Conservation (phyloP, 2,113 vertebrate species). For the Ivindomyrus marchei region DNA sequence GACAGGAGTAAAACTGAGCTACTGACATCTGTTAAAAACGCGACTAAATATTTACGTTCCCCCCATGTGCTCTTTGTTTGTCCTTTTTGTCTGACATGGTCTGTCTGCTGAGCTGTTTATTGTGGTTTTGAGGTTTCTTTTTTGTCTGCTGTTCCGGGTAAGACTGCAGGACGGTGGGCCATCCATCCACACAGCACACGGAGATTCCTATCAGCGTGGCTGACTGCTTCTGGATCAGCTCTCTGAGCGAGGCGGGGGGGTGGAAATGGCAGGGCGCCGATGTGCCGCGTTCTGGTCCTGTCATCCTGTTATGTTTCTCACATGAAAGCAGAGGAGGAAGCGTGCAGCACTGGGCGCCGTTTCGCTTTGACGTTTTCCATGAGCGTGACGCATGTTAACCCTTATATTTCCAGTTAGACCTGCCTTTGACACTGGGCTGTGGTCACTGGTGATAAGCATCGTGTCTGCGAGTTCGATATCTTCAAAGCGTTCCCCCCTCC, state of each 20-base stretch:
- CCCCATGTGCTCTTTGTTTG: neutral
- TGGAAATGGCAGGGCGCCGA: neutral
- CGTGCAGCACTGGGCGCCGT: slow-evolving; percentile 28
- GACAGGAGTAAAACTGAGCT: neutral
- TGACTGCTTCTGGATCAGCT: neutral
- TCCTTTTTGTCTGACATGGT: neutral
- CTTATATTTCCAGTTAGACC: slow-evolving; percentile 46
- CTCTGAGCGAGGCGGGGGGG: neutral
- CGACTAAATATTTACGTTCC: neutral
- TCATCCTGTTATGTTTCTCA: slow-evolving; percentile 49
- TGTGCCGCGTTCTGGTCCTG: neutral
- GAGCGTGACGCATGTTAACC: slow-evolving; percentile 27
- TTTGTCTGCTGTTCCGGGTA: neutral
- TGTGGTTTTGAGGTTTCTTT: neutral
- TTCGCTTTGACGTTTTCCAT: slow-evolving; percentile 45
- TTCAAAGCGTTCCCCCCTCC: neutral
- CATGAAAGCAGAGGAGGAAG: slow-evolving; percentile 42
- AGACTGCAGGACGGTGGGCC: neutral
- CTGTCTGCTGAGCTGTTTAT: neutral
- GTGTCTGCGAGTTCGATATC: slow-evolving; percentile 16
- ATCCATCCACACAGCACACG: neutral
- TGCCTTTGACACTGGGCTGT: slow-evolving; percentile 29
- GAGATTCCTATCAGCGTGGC: neutral
- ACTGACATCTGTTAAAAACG: neutral
- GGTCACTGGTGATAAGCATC: slow-evolving; percentile 31